Evolutionary conservation across 2,888 invertebrate species (phyloP).

Genomic region (Cordilura impudica): DNA sequence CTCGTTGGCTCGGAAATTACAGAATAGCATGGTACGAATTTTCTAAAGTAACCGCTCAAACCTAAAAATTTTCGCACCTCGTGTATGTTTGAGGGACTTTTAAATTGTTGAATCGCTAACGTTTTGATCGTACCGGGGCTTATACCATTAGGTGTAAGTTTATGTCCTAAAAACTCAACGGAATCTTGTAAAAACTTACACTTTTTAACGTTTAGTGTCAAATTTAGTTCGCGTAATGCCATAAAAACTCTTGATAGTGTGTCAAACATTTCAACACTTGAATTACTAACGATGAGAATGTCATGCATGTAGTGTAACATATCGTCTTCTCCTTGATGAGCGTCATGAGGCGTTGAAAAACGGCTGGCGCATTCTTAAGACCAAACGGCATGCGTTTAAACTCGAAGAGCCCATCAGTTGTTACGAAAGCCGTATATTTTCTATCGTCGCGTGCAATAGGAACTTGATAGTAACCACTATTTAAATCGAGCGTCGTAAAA

Average conservation of each 20-base stretch:
- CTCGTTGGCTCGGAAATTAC: constrained; percentile 42
- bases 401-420: constrained; percentile 50
- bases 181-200: constrained; percentile 45
- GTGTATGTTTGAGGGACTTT: constrained; percentile 21
- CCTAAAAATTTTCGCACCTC: constrained; percentile 57
- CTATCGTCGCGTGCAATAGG: constrained; percentile 10
- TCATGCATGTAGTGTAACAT: constrained; percentile 53
- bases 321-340: constrained; percentile 22
- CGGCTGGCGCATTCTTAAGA: constrained; percentile 32
- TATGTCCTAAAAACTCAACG: constrained; percentile 46
- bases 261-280: constrained; percentile 9
- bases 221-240: neutral
- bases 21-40: constrained; percentile 36
- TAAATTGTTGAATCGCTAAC: too few species aligned
- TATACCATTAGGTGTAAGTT: constrained; percentile 35
- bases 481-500: constrained; percentile 37
- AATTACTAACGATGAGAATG: constrained; percentile 39
- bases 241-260: constrained; percentile 24
- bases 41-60: constrained; percentile 46
- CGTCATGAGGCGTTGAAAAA: constrained; percentile 46
- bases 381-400: constrained; percentile 55
- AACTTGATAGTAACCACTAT: constrained; percentile 49
- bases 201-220: constrained; percentile 46
- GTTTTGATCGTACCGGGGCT: constrained; percentile 24
- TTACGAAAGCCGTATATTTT: constrained; percentile 52